Evolutionary conservation across 2,797 vertebrate species (phyloP), one percentile per base, ranked within the genome.

Genomic region (Enteromius paludinosus): DNA sequence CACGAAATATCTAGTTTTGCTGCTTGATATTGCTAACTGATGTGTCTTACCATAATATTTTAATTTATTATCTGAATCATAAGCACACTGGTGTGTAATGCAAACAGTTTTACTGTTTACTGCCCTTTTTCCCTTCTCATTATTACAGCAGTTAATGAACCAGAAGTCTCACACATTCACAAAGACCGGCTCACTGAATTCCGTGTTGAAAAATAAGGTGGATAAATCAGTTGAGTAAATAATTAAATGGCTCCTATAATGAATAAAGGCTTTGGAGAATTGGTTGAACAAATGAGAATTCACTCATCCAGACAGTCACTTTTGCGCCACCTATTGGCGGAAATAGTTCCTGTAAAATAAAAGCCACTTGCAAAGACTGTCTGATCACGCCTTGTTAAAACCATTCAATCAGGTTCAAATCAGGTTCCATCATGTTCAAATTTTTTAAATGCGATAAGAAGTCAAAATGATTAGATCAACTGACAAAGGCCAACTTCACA

Each of bases 391-490:
- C 2, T 7, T 52, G 49, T 70, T 25, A 23, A 66, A 47, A 5
- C 3, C 38, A 77, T 45, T 62, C 54, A 56, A 20, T 47, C 1
- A 18, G 17, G 41, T 30, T 45, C 18, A 47, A 64, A 77, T 77
- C 74, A 74, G 14, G 52, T 38, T 38, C 7, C 49, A 61, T 61
- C 35, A 62, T 30, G 28, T 25, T 74, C 1, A 64, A 5, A 28
- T n/a, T 8, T 74, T 35, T 20, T 20, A 38, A 35, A 68, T 28
- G 6, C 17, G 25, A 75, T 75, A 65, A 80, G 59, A 52, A 49
- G 54, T 61, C 33, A 71, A 76, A 65, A 61, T n/a, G 38, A 49
- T 80, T 15, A 38, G 28, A 83, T 65, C 18, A 74, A 35, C 28
- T 54, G 43, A 33, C 73, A 12, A 43, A 30, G 41, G 47, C 18